A percentile compares a stretch with the other conserved stretches of the same genome.
Conservation (phyloP, 2,113 vertebrate genomes). For the Sphyrna mokarran region DNA sequence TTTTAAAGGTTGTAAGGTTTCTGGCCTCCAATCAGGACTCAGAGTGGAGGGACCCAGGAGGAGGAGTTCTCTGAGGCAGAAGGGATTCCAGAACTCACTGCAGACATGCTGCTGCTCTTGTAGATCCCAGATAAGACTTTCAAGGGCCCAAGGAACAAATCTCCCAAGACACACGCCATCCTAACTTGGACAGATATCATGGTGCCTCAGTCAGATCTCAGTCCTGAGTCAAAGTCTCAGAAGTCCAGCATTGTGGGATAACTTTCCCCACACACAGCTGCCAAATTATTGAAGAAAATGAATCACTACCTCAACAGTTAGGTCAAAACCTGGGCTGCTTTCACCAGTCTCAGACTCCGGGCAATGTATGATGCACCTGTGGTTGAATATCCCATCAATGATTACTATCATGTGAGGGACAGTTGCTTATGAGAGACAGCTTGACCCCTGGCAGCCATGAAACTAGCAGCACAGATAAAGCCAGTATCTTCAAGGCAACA, state of each 20-base stretch:
- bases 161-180: background rate
- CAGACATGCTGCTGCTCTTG: no score
- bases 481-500: background rate
- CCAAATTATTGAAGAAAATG: background rate
- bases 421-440: background rate
- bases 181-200: background rate
- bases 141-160: background rate
- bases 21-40: no score
- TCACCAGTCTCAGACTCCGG: background rate
- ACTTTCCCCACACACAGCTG: background rate
- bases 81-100: no score
- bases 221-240: background rate
- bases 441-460: background rate
- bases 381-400: background rate
- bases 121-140: background rate
- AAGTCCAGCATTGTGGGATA: background rate
- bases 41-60: no score
- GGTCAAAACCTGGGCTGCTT: background rate
- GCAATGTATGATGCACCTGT: background rate
- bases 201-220: background rate
- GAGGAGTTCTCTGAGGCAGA: no score
- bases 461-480: background rate
- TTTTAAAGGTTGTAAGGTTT: no score
- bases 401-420: background rate
- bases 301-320: background rate